Conservation (phyloP, 1,140 invertebrate species). For the Onthophagus taurus region DNA sequence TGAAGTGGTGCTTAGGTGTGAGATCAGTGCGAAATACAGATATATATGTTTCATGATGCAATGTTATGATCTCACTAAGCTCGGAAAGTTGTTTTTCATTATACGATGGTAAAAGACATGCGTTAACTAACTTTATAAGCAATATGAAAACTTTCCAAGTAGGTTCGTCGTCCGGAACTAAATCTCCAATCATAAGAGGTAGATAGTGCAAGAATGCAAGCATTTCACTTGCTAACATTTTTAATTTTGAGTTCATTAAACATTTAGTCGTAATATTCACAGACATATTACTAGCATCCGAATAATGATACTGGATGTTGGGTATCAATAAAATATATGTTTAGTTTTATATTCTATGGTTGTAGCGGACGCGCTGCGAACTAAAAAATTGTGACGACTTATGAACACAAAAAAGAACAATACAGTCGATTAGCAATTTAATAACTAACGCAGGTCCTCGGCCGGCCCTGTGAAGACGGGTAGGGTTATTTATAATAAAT, state of each 20-base stretch:
- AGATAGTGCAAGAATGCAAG: not conserved
- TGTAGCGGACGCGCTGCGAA: too few species aligned
- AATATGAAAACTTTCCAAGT: not conserved
- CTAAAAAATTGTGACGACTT: too few species aligned
- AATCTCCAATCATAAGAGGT: not conserved
- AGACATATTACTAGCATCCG: not conserved
- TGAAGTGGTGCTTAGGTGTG: not conserved
- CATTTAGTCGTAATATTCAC: not conserved
- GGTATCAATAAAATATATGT: too few species aligned
- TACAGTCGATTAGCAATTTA: too few species aligned
- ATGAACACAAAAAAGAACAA: too few species aligned
- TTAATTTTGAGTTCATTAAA: not conserved
- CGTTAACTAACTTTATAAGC: not conserved
- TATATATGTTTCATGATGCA: conserved; percentile 1
- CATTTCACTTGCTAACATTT: not conserved
- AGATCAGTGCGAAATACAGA: not conserved
- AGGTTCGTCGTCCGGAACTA: not conserved
- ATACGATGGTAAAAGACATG: not conserved
- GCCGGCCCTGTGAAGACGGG: too few species aligned
- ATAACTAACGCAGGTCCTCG: too few species aligned
- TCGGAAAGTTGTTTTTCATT: not conserved
- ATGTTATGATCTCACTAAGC: not conserved
- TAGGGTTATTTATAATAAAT: too few species aligned
- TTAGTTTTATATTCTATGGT: too few species aligned
- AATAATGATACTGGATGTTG: not conserved